Base-by-base conservation (phyloP, 2,113 vertebrate genomes). In the Pseudorectes ferrugineus region DNA sequence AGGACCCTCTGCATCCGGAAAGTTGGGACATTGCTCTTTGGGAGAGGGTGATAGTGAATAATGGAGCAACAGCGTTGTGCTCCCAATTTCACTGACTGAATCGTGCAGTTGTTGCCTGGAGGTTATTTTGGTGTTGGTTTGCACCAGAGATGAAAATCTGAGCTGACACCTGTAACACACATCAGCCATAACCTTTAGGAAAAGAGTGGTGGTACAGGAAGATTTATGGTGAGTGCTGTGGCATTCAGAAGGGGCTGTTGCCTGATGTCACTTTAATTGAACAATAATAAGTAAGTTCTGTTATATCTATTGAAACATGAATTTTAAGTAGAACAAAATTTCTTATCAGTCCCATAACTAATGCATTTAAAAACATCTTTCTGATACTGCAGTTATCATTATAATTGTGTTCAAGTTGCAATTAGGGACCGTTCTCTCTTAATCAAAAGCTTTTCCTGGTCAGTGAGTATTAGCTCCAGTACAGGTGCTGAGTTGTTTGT, bases 51-150 rank as follows among this genome's bases (percentile, higher is more conserved):
- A 28, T 11, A 24, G 22, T 1, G 10, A 71, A 21, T 59, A 18
- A 70, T 2, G 5, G 24, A 67, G 65, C 14, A n/a, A 6, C 19
- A 14, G 0, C 7, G 5, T 29, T 51, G 35, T 38, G 38, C 55
- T 83, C 28, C 28, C 17, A 10, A 0, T 86, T 58, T 52, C 21
- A 13, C 18, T 1, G 7, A 8, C 24, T 51, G 45, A 55, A 25
- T 36, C 0, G 0, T 15, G 48, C 14, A 5, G 46, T 29, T 81
- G 29, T 62, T 80, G 24, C 0, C 0, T 26, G 24, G 35, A 28
- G 29, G 38, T 59, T 79, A 3, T 52, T 59, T 63, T 7, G 28
- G 0, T 14, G 28, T 12, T 62, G n/a, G 28, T 77, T 91, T 74
- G 65, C 14, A 43, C 13, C 6, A 11, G 55, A 43, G 59, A 23